Evolutionary conservation across 2,888 invertebrate genomes (phyloP).

Genomic region (Eutolmus rufibarbis): DNA sequence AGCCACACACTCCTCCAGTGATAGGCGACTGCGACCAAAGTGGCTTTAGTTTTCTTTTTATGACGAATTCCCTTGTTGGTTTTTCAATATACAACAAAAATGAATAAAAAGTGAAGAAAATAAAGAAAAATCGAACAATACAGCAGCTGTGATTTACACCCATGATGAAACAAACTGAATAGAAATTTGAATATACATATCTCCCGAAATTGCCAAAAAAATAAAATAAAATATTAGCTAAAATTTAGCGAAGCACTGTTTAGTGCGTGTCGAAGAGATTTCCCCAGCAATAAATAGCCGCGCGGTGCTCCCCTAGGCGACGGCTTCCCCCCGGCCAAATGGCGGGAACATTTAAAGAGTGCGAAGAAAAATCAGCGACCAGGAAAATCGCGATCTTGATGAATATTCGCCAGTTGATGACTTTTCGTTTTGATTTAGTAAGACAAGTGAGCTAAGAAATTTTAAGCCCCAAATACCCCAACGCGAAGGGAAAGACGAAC

Average conservation of each 20-base stretch:
- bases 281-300: not conserved
- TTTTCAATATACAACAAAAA: not conserved
- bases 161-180: not conserved
- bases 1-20: not conserved
- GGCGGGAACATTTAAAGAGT: constrained; percentile 29
- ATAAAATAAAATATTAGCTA: not conserved
- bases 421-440: constrained; percentile 34
- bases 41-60: not conserved
- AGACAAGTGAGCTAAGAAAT: constrained; percentile 18
- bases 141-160: not conserved
- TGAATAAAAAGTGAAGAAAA: not conserved
- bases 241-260: not conserved
- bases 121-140: not conserved
- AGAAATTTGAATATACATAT: not conserved
- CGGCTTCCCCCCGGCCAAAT: not conserved
- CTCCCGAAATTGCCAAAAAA: not conserved
- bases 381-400: constrained; percentile 8
- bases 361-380: not conserved
- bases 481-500: not conserved
- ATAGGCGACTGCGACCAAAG: not conserved
- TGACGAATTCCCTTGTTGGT: not conserved
- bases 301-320: not conserved
- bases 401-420: constrained; percentile 10
- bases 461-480: not conserved
- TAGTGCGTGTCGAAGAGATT: not conserved